Conservation (phyloP, 1,140 invertebrate species). For the Panagrolaimus sp. region DNA sequence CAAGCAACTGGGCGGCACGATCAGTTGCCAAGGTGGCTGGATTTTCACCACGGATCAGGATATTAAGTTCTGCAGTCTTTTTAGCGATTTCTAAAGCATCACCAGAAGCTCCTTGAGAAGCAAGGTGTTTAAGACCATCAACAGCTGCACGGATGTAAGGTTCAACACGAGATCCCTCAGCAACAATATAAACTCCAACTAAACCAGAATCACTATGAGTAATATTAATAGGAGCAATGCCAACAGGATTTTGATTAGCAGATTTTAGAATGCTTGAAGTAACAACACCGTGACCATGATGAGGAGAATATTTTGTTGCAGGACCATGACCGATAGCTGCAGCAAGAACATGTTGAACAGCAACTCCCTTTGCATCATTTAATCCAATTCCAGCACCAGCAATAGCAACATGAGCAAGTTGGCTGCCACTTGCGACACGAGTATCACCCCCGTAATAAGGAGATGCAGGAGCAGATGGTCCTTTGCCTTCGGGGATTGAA, state of each 20-base stretch:
- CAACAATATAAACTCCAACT: conserved; percentile 50
- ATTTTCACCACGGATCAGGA: conserved; percentile 34
- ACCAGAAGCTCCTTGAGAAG: conserved; percentile 26
- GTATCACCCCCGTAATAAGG: conserved; percentile 50
- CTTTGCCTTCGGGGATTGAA: conserved; percentile 33
- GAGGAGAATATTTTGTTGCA: conserved; percentile 36
- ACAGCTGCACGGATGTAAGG: conserved; percentile 42
- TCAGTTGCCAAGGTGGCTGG: conserved; percentile 42
- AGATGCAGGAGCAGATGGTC: conserved; percentile 27
- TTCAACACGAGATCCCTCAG: conserved; percentile 38
- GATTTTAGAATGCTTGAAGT: conserved; percentile 33
- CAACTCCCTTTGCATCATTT: conserved; percentile 48
- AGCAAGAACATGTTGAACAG: conserved; percentile 51
- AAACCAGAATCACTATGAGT: conserved; percentile 48
- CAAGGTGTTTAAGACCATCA: conserved; percentile 40
- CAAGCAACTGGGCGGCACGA: conserved; percentile 43
- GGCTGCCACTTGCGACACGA: conserved; percentile 29
- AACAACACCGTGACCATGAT: conserved; percentile 35
- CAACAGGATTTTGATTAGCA: conserved; percentile 43
- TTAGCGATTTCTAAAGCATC: conserved; percentile 39
- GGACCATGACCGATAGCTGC: conserved; percentile 37
- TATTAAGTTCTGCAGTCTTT: conserved; percentile 31
- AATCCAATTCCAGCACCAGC: conserved; percentile 50
- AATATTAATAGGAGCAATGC: conserved; percentile 41
- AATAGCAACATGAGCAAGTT: conserved; percentile 51